phyloP scores from a whole-genome alignment of 2,888 invertebrate species.

The Cephus rjabovi region DNA sequence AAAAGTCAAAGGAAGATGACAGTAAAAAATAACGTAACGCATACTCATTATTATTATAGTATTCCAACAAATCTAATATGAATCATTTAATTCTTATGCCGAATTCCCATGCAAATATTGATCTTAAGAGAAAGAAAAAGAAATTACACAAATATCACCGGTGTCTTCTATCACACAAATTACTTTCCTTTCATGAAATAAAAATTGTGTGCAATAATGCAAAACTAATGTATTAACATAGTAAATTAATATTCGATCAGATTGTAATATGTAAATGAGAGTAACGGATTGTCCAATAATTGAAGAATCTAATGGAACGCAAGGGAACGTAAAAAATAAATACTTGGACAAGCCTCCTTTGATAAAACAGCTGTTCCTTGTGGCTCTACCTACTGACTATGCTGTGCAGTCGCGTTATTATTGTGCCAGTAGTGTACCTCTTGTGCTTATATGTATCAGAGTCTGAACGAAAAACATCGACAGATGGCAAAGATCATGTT shows the following conservation, averaged over 20 bases:
- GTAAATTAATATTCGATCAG: neutral
- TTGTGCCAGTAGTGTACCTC: slow-evolving; percentile 9
- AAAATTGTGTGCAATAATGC: neutral
- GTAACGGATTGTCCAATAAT: neutral
- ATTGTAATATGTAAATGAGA: neutral
- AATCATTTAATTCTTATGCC: neutral
- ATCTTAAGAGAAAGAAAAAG: neutral
- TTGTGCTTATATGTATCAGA: slow-evolving; percentile 15
- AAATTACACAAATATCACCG: neutral
- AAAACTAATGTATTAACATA: neutral
- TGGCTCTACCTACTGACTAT: neutral
- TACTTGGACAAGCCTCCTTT: slow-evolving; percentile 5
- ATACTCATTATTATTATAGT: neutral
- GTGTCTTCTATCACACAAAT: neutral
- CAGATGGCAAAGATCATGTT: slow-evolving; percentile 61
- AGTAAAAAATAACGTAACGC: neutral
- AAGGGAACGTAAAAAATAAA: neutral
- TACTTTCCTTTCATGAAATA: neutral
- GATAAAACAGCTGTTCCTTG: slow-evolving; percentile 2
- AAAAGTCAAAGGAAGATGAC: neutral
- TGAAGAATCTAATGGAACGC: neutral
- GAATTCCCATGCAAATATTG: neutral
- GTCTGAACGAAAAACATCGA: slow-evolving; percentile 52
- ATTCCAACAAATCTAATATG: neutral
- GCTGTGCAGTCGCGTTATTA: neutral